Evolutionary conservation across 2,113 vertebrate genomes (phyloP).

Genomic region (Lagopus leucura): DNA sequence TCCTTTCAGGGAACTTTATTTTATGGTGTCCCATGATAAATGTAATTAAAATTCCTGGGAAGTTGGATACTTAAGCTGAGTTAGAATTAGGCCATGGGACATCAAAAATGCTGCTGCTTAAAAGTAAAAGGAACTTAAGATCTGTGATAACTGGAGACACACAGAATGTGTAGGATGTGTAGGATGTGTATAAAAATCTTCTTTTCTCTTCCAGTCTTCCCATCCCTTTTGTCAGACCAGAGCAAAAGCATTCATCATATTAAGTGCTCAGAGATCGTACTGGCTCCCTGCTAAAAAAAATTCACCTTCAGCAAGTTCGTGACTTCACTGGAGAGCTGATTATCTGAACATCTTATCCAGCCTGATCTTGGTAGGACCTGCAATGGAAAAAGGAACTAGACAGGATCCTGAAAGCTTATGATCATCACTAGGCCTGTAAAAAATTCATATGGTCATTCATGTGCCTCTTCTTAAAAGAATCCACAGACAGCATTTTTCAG

Average conservation of each 20-base stretch:
- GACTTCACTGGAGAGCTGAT: neutral
- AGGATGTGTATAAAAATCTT: neutral
- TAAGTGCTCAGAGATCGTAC: neutral
- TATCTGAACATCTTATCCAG: neutral
- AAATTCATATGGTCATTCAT: neutral
- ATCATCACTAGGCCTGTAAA: neutral
- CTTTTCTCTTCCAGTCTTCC: neutral
- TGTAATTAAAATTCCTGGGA: neutral
- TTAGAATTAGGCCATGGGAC: neutral
- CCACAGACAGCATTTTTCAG: neutral
- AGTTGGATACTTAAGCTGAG: neutral
- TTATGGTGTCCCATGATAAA: neutral
- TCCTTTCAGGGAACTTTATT: neutral
- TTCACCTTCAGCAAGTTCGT: neutral
- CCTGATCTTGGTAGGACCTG: neutral
- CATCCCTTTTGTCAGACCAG: neutral
- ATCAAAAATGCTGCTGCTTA: neutral
- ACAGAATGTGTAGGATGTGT: too few relatives aligned
- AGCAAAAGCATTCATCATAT: neutral
- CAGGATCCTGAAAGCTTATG: accelerated
- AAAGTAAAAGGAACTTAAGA: neutral
- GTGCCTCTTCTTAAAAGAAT: neutral
- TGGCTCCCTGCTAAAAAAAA: neutral
- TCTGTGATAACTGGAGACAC: neutral
- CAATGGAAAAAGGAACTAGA: neutral